Evolutionary conservation across 2,113 vertebrate genomes (phyloP), one percentile per base, ranked within the genome.

Genomic region (Morphnarchus princeps): DNA sequence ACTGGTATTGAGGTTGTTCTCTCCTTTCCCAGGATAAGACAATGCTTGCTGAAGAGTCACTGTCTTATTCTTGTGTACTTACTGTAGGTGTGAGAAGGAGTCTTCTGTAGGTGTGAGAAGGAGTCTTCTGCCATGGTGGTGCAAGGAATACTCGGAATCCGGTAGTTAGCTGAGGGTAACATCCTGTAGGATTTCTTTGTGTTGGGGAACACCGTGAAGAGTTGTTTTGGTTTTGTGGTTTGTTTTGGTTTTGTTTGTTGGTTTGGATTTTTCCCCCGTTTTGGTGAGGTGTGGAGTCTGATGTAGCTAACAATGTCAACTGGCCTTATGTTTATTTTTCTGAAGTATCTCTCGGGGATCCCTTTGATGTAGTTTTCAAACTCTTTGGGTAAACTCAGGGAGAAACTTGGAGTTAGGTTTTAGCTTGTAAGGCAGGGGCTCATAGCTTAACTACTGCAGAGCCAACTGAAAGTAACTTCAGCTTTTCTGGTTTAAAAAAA

Each of bases 311-410:
- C 7, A 50, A 1, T 82, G n/a, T 58, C 20, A 61, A 26, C 26
- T 82, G 43, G 9, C 38, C 7, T 2, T 16, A 22, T 0, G 0
- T 20, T 54, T 86, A 3, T 78, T 84, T 84, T 40, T 36, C 16
- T 65, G 16, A 82, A 57, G 12, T 47, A 34, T 67, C 18, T 57
- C 38, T 47, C 52, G 38, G 54, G 21, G 40, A 74, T 2, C 3
- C 11, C 10, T 84, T 83, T 3, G 3, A 8, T 62, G 10, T 38
- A 50, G n/a, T 92, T 92, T 90, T 67, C 32, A 43, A 82, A 74
- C 24, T 67, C 36, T 42, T 16, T 49, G 43, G 5, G 21, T 47
- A 42, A 81, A n/a, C 40, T 43, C 0, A 1, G 38, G 63, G 16
- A 59, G 16, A 88, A 95, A 57, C 11, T 36, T 59, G 10, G n/a